Evolutionary conservation across 2,888 invertebrate species (phyloP).

Genomic region (Endomychus coccineus): DNA sequence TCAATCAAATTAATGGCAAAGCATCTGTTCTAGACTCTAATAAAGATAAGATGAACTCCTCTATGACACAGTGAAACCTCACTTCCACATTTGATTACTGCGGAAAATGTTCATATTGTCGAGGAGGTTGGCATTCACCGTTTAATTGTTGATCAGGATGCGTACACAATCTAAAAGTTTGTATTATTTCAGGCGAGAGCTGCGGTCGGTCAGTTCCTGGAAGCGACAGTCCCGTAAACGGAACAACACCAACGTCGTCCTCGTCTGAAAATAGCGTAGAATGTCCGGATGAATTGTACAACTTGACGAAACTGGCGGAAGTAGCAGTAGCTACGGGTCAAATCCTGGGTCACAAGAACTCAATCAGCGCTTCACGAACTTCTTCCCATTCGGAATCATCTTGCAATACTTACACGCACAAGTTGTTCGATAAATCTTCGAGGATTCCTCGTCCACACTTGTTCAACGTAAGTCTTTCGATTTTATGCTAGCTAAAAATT

Average conservation of each 20-base stretch:
- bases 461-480: conserved; percentile 30
- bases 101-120: too few species aligned
- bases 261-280: conserved; percentile 39
- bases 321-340: conserved; percentile 59
- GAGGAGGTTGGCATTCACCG: too few species aligned
- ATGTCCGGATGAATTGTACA: conserved; percentile 61
- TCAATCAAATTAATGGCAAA: too few species aligned
- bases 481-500: conserved; percentile 6
- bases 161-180: neutral
- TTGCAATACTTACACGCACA: conserved; percentile 41
- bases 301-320: conserved; percentile 67
- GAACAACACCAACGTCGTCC: conserved; percentile 1
- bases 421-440: conserved; percentile 42
- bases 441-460: conserved; percentile 37
- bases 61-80: too few species aligned
- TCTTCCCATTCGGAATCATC: conserved; percentile 23
- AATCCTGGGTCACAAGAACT: conserved; percentile 42
- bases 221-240: neutral
- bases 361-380: conserved; percentile 29
- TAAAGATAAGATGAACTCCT: too few species aligned
- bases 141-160: neutral
- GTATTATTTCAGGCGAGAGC: conserved; percentile 2
- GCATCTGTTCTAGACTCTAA: too few species aligned
- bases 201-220: conserved; percentile 1
- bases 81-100: too few species aligned